Evolutionary conservation across 2,888 invertebrate species (phyloP).

Genomic region (Lagria hirta): DNA sequence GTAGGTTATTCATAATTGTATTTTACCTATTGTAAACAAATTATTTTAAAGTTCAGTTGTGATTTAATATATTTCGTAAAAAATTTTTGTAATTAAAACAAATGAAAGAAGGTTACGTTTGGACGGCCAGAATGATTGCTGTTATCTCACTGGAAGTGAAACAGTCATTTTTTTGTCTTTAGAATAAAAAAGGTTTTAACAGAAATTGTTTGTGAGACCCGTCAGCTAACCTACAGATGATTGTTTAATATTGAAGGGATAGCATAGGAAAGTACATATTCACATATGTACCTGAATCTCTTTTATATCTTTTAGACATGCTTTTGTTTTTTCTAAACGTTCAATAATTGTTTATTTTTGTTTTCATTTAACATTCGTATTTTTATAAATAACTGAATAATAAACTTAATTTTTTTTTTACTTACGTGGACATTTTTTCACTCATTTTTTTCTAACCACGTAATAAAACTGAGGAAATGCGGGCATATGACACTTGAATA

Average conservation of each 20-base stretch:
- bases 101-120: conserved; percentile 18
- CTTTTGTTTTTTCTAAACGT: conserved; percentile 6
- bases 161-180: conserved; percentile 10
- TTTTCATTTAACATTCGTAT: conserved; percentile 12
- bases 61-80: conserved; percentile 27
- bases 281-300: conserved; percentile 50
- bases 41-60: conserved; percentile 32
- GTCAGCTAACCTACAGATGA: conserved; percentile 29
- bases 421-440: conserved; percentile 7
- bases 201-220: conserved; percentile 27
- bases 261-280: conserved; percentile 47
- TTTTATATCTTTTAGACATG: conserved; percentile 12
- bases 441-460: conserved; percentile 10
- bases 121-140: conserved; percentile 13
- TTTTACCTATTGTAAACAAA: conserved; percentile 30
- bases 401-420: conserved; percentile 4
- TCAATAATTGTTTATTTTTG: neutral
- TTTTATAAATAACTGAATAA: conserved; percentile 10
- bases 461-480: conserved; percentile 11
- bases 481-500: conserved; percentile 15
- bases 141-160: neutral
- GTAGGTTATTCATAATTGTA: conserved; percentile 41
- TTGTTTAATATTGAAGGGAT: conserved; percentile 32
- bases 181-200: conserved; percentile 28
- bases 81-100: conserved; percentile 29